Conservation (phyloP, 2,888 invertebrate genomes). For the Hedya salicella region DNA sequence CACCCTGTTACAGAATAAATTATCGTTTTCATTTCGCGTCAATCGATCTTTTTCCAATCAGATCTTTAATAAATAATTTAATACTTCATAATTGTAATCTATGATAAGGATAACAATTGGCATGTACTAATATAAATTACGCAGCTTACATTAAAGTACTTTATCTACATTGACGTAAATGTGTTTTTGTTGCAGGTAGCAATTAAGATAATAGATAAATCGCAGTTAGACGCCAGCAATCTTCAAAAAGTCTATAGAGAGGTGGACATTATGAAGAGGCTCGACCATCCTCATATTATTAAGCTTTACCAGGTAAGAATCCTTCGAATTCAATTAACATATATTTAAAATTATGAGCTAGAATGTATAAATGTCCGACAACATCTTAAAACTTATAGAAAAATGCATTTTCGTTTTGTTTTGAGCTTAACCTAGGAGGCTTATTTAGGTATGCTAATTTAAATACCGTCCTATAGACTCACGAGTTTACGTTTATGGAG, state of each 20-base stretch:
- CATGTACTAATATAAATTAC: not conserved
- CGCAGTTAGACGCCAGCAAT: constrained; percentile 95
- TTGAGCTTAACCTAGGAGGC: no score
- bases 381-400: no score
- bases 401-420: not conserved
- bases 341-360: not conserved
- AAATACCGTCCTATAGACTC: not conserved
- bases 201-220: constrained; percentile 98
- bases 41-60: not conserved
- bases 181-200: constrained; percentile 90
- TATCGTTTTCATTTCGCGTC: not conserved
- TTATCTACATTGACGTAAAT: constrained; percentile 27
- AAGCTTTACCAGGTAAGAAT: constrained; percentile 95
- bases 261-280: constrained; percentile 98
- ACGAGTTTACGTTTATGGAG: constrained; percentile 17
- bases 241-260: constrained; percentile 98
- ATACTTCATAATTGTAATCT: not conserved
- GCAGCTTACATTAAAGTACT: not conserved
- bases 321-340: not conserved
- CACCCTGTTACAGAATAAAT: constrained; percentile 12
- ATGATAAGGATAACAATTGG: constrained; percentile 4
- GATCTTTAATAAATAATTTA: not conserved
- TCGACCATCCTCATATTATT: constrained; percentile 99
- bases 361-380: no score
- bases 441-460: no score